Evolutionary conservation across 2,888 invertebrate genomes (phyloP).

Genomic region (Nemotelus pantherinus): DNA sequence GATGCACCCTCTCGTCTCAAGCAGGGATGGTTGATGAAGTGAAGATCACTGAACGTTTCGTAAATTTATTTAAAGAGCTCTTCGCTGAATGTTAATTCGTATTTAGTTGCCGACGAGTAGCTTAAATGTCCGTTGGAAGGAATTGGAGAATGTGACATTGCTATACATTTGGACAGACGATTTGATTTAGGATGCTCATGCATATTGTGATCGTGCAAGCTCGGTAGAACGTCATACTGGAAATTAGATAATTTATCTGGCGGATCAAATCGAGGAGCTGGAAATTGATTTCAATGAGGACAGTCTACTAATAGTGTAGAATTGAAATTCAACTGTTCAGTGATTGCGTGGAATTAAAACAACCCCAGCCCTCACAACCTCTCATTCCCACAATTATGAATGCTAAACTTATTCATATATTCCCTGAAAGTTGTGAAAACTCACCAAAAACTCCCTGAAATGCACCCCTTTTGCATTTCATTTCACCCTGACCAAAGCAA

Average conservation of each 20-base stretch:
- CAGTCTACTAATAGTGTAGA: no score
- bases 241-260: background rate
- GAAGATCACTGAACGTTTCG: background rate
- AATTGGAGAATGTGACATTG: background rate
- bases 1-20: conserved; percentile 11
- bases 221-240: background rate
- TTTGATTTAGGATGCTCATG: background rate
- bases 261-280: no score
- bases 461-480: conserved; percentile 13
- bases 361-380: no score
- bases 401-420: conserved; percentile 35
- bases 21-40: background rate
- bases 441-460: background rate
- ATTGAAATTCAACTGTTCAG: no score
- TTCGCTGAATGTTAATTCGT: background rate
- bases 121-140: no score
- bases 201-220: background rate
- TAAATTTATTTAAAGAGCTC: conserved; percentile 1
- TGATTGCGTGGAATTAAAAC: no score
- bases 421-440: background rate
- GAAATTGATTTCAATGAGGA: no score
- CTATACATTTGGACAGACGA: background rate
- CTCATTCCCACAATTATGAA: conserved; percentile 27
- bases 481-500: background rate
- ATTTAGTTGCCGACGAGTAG: background rate